These are phyloP conservation scores for Drosophila varians DNA, from an alignment of 1,140 invertebrate species.

Conservation along the genomic window DNA sequence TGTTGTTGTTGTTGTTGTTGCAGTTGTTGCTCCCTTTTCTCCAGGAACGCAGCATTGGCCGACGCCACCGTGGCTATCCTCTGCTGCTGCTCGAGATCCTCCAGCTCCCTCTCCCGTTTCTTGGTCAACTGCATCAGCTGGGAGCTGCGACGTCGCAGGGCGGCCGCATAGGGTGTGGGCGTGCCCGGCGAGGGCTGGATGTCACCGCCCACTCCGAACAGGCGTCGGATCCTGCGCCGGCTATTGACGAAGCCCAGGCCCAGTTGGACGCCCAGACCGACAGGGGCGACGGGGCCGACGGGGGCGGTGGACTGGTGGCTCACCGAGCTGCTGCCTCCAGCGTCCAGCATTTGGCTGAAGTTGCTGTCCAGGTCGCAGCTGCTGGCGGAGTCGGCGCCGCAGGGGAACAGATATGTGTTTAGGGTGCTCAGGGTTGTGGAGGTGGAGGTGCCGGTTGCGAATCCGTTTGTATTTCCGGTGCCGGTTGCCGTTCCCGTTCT, in stretches of 20 bases:
- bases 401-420: slow-evolving; percentile 82
- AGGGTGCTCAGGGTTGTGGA: slow-evolving; percentile 77
- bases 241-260: slow-evolving; percentile 76
- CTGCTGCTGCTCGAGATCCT: slow-evolving; percentile 70
- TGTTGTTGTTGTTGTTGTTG: slow-evolving; percentile 15
- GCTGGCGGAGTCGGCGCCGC: slow-evolving; percentile 71
- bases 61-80: slow-evolving; percentile 73
- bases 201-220: slow-evolving; percentile 62
- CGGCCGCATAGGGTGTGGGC: slow-evolving; percentile 46
- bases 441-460: slow-evolving; percentile 44
- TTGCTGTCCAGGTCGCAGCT: slow-evolving; percentile 80
- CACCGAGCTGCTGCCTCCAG: slow-evolving; percentile 43
- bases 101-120: slow-evolving; percentile 63
- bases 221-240: slow-evolving; percentile 67
- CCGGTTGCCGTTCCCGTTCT: slow-evolving; percentile 19
- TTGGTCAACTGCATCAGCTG: slow-evolving; percentile 71
- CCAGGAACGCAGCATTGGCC: slow-evolving; percentile 70
- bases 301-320: slow-evolving; percentile 28
- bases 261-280: slow-evolving; percentile 60
- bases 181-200: slow-evolving; percentile 8
- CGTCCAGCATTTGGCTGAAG: slow-evolving; percentile 79
- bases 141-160: slow-evolving; percentile 68
- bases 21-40: slow-evolving; percentile 57
- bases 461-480: background rate
- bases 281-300: too few species aligned